phyloP scores from a whole-genome alignment of 2,888 invertebrate genomes.

The Cylloceria caligata region DNA sequence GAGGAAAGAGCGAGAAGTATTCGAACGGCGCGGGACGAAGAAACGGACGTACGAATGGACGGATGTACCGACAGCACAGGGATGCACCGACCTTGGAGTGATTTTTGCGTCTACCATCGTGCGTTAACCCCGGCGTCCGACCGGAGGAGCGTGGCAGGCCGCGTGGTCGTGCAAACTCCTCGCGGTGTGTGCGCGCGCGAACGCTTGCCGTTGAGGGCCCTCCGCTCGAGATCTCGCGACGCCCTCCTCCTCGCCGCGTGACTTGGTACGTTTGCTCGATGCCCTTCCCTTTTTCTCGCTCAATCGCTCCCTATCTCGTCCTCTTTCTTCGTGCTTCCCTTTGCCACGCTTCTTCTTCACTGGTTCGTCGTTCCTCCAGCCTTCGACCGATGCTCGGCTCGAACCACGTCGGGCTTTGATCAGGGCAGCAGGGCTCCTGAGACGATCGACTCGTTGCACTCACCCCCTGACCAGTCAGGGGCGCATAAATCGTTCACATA shows the following conservation, averaged over 20 bases:
- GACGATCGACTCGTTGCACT: conserved; percentile 29
- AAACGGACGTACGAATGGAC: conserved; percentile 62
- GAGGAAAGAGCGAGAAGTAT: conserved; percentile 64
- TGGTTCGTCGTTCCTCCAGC: conserved; percentile 37
- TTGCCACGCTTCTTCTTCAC: conserved; percentile 49
- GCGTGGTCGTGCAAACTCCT: conserved; percentile 51
- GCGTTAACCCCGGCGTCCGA: conserved; percentile 80
- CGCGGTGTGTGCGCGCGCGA: conserved; percentile 40
- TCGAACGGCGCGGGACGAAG: conserved; percentile 60
- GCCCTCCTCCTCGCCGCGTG: conserved; percentile 54
- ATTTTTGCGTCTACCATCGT: conserved; percentile 84
- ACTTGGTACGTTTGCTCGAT: conserved; percentile 56
- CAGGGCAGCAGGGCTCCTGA: conserved; percentile 13
- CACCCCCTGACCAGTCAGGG: conserved; percentile 42
- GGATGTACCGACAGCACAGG: conserved; percentile 73
- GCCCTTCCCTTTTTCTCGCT: conserved; percentile 66
- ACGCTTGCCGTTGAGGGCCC: conserved; percentile 59
- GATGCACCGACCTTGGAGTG: conserved; percentile 84
- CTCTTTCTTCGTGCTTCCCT: conserved; percentile 63
- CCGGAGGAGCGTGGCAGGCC: conserved; percentile 67
- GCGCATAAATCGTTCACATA: conserved; percentile 21
- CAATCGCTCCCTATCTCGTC: conserved; percentile 50
- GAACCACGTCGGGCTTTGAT: background rate
- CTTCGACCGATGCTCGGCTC: conserved; percentile 8
- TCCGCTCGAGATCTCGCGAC: conserved; percentile 60